phyloP scores from a whole-genome alignment of 2,888 invertebrate species.

The Nymphalis polychloros region DNA sequence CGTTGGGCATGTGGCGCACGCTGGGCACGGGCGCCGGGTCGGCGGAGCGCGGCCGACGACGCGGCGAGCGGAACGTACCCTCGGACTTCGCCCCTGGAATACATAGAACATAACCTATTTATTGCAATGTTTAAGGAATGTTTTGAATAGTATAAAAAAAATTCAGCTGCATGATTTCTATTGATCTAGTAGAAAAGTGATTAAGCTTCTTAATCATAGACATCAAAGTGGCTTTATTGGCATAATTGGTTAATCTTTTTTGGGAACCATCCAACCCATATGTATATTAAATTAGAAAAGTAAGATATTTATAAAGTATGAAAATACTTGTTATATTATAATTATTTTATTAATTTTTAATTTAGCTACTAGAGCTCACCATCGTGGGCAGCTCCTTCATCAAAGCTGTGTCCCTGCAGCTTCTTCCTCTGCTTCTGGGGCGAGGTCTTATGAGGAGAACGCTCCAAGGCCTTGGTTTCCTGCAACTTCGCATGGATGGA shows the following conservation, averaged over 20 bases:
- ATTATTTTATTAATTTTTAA: neutral
- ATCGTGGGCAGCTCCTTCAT: conserved; percentile 75
- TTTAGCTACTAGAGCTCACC: conserved; percentile 54
- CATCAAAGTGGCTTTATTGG: too few species aligned
- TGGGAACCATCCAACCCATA: too few species aligned
- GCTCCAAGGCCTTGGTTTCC: conserved; percentile 84
- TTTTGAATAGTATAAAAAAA: too few species aligned
- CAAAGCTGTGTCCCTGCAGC: conserved; percentile 76
- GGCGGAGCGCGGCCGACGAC: conserved; percentile 87
- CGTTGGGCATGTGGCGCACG: conserved; percentile 62
- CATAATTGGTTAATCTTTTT: too few species aligned
- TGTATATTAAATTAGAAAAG: too few species aligned
- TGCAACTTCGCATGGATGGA: conserved; percentile 81
- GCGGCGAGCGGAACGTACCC: conserved; percentile 86
- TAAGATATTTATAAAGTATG: too few species aligned
- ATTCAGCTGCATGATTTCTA: too few species aligned
- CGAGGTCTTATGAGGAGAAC: conserved; percentile 83
- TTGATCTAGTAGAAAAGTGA: too few species aligned
- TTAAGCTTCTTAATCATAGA: too few species aligned
- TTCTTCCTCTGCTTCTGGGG: conserved; percentile 83
- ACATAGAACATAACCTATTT: neutral
- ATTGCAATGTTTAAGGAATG: too few species aligned
- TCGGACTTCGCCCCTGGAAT: conserved; percentile 61
- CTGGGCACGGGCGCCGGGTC: conserved; percentile 70
- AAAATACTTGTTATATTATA: neutral